Evolutionary conservation across 2,888 invertebrate species (phyloP).

Genomic region (Tortricodes alternella): DNA sequence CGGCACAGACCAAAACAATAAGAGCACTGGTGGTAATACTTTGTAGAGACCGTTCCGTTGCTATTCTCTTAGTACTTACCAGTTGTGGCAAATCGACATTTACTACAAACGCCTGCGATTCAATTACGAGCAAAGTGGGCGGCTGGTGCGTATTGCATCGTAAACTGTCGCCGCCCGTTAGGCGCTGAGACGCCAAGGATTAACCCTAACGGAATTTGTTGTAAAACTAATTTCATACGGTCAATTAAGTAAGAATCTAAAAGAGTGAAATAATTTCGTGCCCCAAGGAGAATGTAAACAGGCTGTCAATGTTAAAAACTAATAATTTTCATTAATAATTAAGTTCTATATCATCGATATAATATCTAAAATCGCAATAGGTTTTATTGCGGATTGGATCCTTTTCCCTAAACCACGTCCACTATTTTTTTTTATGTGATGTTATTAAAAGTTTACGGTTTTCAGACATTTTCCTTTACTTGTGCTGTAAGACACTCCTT

Average conservation of each 20-base stretch:
- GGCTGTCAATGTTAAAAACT: neutral
- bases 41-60: slow-evolving; percentile 37
- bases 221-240: slow-evolving; percentile 2
- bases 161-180: slow-evolving; percentile 68
- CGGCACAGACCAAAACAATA: neutral
- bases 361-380: too few species aligned
- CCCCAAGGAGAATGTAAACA: too few species aligned
- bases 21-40: slow-evolving; percentile 33
- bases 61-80: slow-evolving; percentile 39
- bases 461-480: too few species aligned
- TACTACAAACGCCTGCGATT: slow-evolving; percentile 72
- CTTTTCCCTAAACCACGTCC: too few species aligned
- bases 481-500: too few species aligned
- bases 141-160: slow-evolving; percentile 72
- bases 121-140: slow-evolving; percentile 75
- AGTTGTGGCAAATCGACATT: slow-evolving; percentile 57
- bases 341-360: too few species aligned
- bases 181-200: slow-evolving; percentile 62
- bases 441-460: too few species aligned
- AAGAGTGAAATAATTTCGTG: neutral
- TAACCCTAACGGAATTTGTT: slow-evolving; percentile 39
- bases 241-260: neutral
- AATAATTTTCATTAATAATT: too few species aligned
- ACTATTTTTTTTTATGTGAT: too few species aligned
- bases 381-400: too few species aligned